These are phyloP conservation scores for Thripadectes ignobilis DNA, from an alignment of 2,797 vertebrate genomes.

Conservation along the genomic window DNA sequence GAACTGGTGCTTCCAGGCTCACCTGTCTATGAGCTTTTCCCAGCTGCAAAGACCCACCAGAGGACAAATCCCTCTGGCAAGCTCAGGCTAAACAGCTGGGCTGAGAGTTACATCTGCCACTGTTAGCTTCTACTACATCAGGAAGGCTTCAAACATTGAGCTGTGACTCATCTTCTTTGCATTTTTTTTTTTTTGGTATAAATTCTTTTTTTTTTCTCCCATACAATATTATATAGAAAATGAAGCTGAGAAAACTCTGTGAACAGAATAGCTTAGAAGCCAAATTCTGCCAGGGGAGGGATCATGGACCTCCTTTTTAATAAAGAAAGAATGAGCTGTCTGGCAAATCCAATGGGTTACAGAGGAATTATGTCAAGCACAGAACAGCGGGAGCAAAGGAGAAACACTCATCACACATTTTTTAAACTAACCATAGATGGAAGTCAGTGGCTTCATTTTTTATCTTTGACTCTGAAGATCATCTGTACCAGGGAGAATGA, in stretches of 20 bases:
- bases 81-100: background rate
- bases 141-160: background rate
- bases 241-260: background rate
- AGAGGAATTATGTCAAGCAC: constrained; percentile 11
- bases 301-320: background rate
- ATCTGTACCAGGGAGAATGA: background rate
- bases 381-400: constrained; percentile 8
- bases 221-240: background rate
- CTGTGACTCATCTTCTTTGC: background rate
- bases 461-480: constrained; percentile 7
- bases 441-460: background rate
- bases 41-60: background rate
- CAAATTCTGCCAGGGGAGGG: background rate
- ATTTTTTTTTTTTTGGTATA: background rate
- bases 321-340: background rate
- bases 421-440: constrained; percentile 15
- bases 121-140: background rate
- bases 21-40: background rate
- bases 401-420: constrained; percentile 21
- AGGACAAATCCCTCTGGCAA: background rate
- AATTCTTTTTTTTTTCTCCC: background rate
- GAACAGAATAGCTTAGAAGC: background rate
- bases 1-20: background rate
- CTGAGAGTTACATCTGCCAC: background rate
- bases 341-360: background rate